Percentiles rank a stretch among this genome's conserved stretches.
These are phyloP conservation scores for Enhydra lutris DNA, from an alignment of 2,113 vertebrate species.

Conservation along the genomic window DNA sequence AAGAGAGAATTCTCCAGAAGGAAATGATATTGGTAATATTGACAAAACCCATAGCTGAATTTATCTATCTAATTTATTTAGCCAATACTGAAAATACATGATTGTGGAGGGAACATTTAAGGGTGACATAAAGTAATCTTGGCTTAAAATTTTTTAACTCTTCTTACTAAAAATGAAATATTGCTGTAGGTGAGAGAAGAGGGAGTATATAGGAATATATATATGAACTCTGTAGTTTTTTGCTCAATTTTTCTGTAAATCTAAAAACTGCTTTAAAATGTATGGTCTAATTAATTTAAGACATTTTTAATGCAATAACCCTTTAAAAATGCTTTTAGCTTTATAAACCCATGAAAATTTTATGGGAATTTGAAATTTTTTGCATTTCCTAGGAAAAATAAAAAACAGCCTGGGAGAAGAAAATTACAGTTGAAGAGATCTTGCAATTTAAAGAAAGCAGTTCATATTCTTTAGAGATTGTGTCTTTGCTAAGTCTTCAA, in stretches of 20 bases:
- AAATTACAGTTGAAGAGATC: background rate
- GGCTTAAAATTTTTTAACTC: background rate
- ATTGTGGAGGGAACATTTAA: background rate
- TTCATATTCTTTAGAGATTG: background rate
- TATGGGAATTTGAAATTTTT: background rate
- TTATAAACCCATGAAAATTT: background rate
- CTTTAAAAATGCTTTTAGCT: background rate
- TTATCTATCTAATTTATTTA: background rate
- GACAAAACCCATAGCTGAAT: background rate
- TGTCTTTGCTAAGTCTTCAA: slow-evolving; percentile 30
- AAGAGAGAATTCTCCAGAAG: background rate
- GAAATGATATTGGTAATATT: background rate
- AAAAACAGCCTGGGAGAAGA: background rate
- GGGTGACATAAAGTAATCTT: background rate
- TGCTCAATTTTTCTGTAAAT: background rate
- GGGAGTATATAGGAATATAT: background rate
- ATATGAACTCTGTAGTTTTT: background rate
- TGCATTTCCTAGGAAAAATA: slow-evolving; percentile 22
- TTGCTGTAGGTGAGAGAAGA: background rate
- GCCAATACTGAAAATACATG: background rate
- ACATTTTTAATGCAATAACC: background rate
- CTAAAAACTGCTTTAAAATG: background rate
- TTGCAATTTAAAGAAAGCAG: background rate
- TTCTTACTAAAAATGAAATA: background rate
- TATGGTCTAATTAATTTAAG: background rate